A percentile compares a stretch with the other conserved stretches of the same genome.
phyloP scores from a whole-genome alignment of 2,888 invertebrate genomes.

The Sericinus montela region DNA sequence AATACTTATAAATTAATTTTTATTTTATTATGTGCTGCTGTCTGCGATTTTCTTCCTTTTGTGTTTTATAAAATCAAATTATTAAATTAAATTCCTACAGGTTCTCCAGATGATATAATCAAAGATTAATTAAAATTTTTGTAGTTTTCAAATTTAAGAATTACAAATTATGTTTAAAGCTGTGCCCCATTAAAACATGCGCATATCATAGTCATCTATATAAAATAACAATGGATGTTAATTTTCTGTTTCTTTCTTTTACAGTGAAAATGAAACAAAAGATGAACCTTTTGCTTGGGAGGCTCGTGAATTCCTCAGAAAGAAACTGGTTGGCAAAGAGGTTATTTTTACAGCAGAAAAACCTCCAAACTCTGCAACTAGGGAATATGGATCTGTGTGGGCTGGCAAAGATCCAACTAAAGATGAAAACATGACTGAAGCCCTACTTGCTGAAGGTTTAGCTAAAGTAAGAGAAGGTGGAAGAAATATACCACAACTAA shows the following conservation, averaged over 20 bases:
- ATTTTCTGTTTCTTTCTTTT: slow-evolving; percentile 18
- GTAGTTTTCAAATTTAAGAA: no score
- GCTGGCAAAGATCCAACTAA: slow-evolving; percentile 88
- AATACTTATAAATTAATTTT: no score
- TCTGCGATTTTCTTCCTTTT: no score
- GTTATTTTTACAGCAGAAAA: slow-evolving; percentile 92
- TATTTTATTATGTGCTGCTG: no score
- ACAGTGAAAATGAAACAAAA: slow-evolving; percentile 83
- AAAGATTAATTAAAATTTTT: no score
- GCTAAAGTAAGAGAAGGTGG: slow-evolving; percentile 85
- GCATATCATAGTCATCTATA: no score
- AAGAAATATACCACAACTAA: slow-evolving; percentile 81
- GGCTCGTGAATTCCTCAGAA: slow-evolving; percentile 95
- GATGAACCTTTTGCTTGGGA: slow-evolving; percentile 99
- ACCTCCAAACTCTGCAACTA: slow-evolving; percentile 89
- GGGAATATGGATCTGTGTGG: slow-evolving; percentile 91
- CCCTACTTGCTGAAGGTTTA: slow-evolving; percentile 92
- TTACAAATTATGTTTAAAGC: no score
- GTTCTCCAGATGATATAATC: no score
- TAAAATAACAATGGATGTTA: no score
- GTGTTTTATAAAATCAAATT: no score
- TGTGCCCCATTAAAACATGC: no score
- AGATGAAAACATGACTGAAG: slow-evolving; percentile 93
- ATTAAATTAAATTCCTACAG: no score
- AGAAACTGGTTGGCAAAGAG: slow-evolving; percentile 94